Evolutionary conservation across 2,113 vertebrate genomes (phyloP).

Genomic region (Anthoscopus minutus): DNA sequence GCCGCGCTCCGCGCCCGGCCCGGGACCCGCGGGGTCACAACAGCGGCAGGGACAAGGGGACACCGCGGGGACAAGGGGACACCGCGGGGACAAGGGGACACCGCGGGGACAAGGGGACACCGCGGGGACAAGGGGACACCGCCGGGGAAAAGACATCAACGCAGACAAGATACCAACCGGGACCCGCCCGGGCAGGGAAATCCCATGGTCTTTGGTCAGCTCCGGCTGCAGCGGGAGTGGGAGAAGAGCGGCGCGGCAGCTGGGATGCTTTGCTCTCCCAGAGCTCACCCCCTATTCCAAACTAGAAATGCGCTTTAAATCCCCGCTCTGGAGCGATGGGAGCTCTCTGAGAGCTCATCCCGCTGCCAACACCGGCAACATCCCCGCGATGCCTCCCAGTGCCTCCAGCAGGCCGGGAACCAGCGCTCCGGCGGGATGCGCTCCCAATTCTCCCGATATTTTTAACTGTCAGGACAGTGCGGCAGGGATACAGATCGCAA

Average conservation of each 20-base stretch:
- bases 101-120: accelerated
- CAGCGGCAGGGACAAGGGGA: background rate
- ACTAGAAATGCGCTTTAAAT: background rate
- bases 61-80: background rate
- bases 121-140: accelerated
- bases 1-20: background rate
- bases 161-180: conserved; percentile 36
- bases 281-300: background rate
- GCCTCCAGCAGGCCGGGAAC: background rate
- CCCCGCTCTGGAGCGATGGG: background rate
- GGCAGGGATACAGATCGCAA: background rate
- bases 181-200: conserved; percentile 16
- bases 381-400: background rate
- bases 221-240: background rate
- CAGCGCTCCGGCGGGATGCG: background rate
- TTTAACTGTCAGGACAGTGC: background rate
- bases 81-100: background rate
- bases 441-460: background rate
- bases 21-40: background rate
- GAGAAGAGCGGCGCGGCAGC: background rate
- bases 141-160: background rate
- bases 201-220: conserved; percentile 56
- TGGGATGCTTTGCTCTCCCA: background rate
- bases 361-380: background rate
- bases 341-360: background rate